Base-by-base conservation (phyloP, 1,140 invertebrate species). In the Halesus radiatus region DNA sequence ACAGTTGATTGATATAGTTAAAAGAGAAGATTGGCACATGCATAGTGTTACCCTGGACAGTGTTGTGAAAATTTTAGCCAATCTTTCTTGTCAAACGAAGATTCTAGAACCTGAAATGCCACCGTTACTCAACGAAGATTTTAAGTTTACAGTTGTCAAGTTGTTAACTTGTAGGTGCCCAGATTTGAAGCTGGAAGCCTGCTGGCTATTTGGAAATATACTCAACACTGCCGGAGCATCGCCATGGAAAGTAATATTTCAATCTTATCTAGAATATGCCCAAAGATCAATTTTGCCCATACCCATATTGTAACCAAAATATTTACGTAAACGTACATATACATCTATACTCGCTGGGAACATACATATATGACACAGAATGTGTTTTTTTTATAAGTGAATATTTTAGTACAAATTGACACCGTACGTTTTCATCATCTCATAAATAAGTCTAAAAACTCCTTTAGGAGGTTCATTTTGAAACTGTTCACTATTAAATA, bases 121-220 rank as follows among this genome's bases (percentile, higher is more conserved):
- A 86, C 23, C 73, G 86, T n/a, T 76, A 20, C 60, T 78, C n/a
- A 82, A 86, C 54, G 84, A 85, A 82, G 53, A 77, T n/a, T 54
- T 83, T 54, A 32, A 86, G 13, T 84, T 66, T 13, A n/a, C 20
- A 3, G 29, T 81, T 10, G 54, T 62, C 13, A 68, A 50, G 29
- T 76, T 82, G 52, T 26, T 82, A n/a, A 62, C 20, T 7, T 56
- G 32, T 45, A 16, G 23, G 23, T 16, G 72, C 13, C 8, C n/a
- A 23, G 81, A 78, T 5, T 37, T 82, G 10, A 70, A 77, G 22
- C 80, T 85, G 3, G 85, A 86, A 18, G 77, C 87, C 52, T 70
- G 86, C 6, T 88, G 88, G 88, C 85, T 89, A 8, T 80, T 88
- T 74, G 87, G 87, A 10, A 88, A 88, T 81, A 84, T 88, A 66